These are phyloP conservation scores for Lissonota sp. DNA, from an alignment of 2,888 invertebrate genomes.

Conservation along the genomic window DNA sequence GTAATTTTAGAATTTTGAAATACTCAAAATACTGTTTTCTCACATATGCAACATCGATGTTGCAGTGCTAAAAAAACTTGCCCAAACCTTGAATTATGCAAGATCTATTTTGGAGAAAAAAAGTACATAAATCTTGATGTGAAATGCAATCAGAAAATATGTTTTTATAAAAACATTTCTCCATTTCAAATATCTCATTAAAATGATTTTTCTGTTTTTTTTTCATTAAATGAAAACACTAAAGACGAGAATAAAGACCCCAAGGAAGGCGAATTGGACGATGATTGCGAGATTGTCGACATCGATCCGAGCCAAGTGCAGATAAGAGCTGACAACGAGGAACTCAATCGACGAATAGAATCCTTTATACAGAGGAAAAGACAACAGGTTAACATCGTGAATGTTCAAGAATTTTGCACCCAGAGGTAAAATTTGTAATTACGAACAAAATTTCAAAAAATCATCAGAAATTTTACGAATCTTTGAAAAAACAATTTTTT, in stretches of 20 bases:
- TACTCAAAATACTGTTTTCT: no score
- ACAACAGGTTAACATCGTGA: constrained; percentile 89
- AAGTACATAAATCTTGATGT: no score
- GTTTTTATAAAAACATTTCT: no score
- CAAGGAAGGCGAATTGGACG: constrained; percentile 13
- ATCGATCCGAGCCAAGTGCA: constrained; percentile 87
- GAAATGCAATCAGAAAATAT: no score
- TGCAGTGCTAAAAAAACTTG: no score
- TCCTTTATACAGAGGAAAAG: constrained; percentile 91
- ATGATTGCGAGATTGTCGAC: constrained; percentile 47
- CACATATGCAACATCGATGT: no score
- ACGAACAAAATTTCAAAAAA: no score
- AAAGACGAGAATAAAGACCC: constrained; percentile 23
- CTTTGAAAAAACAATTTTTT: neutral
- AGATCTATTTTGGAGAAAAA: no score
- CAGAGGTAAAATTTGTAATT: constrained; percentile 73
- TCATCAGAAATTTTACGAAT: no score
- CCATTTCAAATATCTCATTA: neutral
- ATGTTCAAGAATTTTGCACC: constrained; percentile 90
- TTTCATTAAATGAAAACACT: constrained; percentile 37
- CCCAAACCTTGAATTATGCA: no score
- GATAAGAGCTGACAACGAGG: constrained; percentile 88
- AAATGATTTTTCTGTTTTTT: constrained; percentile 19
- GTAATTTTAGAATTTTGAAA: no score
- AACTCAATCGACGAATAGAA: constrained; percentile 89